Percentiles rank a stretch among this genome's conserved stretches.
Evolutionary conservation across 2,113 vertebrate species (phyloP).

Genomic region (Coptodon rendalli): DNA sequence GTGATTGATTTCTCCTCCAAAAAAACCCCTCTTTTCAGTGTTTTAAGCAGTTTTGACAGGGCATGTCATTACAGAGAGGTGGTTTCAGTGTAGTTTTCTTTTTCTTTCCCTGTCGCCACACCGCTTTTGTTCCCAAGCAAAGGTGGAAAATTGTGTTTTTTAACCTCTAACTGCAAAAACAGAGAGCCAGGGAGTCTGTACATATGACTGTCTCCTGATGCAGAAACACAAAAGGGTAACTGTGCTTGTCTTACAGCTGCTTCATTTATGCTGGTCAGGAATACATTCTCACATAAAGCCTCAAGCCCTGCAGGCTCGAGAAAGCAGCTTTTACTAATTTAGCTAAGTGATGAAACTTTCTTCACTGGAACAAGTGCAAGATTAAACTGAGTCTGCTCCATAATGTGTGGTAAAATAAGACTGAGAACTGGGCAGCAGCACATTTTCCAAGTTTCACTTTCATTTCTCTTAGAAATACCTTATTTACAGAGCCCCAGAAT

Average conservation of each 20-base stretch:
- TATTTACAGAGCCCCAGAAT: not conserved
- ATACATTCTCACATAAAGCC: constrained; percentile 31
- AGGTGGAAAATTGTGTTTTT: not conserved
- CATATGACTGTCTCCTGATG: constrained; percentile 8
- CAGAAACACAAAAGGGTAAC: constrained; percentile 41
- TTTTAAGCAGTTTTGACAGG: not conserved
- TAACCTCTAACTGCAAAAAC: not conserved
- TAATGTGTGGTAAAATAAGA: not conserved
- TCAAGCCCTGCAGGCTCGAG: not conserved
- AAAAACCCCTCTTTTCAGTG: not conserved
- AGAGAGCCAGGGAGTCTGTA: not conserved
- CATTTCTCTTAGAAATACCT: not conserved
- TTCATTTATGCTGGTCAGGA: constrained; percentile 28
- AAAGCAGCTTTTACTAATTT: constrained; percentile 7
- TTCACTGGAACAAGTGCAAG: not conserved
- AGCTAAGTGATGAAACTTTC: not conserved
- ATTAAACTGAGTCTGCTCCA: not conserved
- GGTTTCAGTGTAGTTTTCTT: not conserved
- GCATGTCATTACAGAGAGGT: not conserved
- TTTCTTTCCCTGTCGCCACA: not conserved
- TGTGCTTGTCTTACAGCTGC: constrained; percentile 43
- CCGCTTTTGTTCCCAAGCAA: not conserved
- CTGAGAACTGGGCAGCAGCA: not conserved
- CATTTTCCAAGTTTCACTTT: not conserved
- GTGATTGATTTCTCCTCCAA: not conserved